These are phyloP conservation scores for Anhinga anhinga DNA, from an alignment of 2,113 vertebrate genomes.

Conservation along the genomic window DNA sequence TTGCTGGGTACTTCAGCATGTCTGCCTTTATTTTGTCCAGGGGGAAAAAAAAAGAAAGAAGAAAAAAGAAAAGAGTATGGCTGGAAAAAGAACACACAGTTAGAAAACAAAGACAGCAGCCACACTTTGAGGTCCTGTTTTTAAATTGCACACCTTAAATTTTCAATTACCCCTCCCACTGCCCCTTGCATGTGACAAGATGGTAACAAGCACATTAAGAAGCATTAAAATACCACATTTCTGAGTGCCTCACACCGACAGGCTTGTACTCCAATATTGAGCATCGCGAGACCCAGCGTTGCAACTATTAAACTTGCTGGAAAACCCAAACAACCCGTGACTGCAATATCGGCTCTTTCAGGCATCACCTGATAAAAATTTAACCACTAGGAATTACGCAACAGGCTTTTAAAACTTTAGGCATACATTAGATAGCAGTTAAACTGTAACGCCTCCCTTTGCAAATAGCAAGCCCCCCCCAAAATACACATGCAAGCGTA, in stretches of 20 bases:
- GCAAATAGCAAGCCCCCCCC: neutral
- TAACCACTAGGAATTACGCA: neutral
- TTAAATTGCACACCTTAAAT: neutral
- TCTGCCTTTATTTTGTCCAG: neutral
- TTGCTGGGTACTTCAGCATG: neutral
- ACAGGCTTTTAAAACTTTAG: neutral
- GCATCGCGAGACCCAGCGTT: neutral
- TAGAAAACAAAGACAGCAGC: neutral
- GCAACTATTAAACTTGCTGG: neutral
- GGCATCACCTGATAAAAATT: neutral
- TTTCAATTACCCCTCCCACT: neutral
- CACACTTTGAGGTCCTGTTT: neutral
- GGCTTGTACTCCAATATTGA: neutral
- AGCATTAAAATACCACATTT: neutral
- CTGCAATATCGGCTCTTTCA: neutral
- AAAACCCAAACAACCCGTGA: neutral
- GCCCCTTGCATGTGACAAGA: neutral
- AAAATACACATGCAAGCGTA: accelerated
- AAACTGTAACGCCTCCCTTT: neutral
- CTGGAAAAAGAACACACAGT: neutral
- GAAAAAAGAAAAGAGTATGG: accelerated
- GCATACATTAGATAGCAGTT: neutral
- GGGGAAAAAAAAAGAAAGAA: too few relatives aligned
- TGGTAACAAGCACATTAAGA: neutral
- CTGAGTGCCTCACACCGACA: neutral